Percentiles rank a stretch among this genome's conserved stretches.
These are phyloP conservation scores for Alces alces DNA, from an alignment of 2,113 vertebrate genomes.

Conservation along the genomic window DNA sequence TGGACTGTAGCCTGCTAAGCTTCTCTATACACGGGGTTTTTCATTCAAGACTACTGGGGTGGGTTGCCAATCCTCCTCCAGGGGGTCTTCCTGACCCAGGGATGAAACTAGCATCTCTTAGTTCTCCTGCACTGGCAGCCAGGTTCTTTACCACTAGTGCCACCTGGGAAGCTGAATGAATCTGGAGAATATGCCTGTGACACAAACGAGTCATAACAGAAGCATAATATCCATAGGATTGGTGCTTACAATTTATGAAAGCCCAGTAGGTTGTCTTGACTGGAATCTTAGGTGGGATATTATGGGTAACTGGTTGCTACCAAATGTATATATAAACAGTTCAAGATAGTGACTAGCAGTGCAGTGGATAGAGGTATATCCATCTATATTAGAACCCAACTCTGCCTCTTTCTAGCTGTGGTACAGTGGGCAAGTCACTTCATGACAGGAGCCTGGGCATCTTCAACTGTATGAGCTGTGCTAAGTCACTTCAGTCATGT, in stretches of 20 bases:
- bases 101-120: not conserved
- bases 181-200: not conserved
- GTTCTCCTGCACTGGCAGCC: not conserved
- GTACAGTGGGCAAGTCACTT: not conserved
- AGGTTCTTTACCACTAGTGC: not conserved
- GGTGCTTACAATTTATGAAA: not conserved
- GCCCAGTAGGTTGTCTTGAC: not conserved
- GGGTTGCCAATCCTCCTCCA: not conserved
- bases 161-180: not conserved
- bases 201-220: not conserved
- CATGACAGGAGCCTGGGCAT: not conserved
- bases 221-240: not conserved
- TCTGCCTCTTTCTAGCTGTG: not conserved
- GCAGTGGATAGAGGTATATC: not conserved
- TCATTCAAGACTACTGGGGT: not conserved
- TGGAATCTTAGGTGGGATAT: not conserved
- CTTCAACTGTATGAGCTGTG: not conserved
- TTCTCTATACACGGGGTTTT: not conserved
- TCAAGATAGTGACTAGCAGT: not conserved
- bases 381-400: not conserved
- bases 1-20: not conserved
- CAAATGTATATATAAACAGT: not conserved
- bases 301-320: not conserved
- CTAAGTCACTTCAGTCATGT: not conserved
- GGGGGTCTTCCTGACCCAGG: fast-evolving